Evolutionary conservation across 2,888 invertebrate species (phyloP).

Genomic region (Cyaniris semiargus): DNA sequence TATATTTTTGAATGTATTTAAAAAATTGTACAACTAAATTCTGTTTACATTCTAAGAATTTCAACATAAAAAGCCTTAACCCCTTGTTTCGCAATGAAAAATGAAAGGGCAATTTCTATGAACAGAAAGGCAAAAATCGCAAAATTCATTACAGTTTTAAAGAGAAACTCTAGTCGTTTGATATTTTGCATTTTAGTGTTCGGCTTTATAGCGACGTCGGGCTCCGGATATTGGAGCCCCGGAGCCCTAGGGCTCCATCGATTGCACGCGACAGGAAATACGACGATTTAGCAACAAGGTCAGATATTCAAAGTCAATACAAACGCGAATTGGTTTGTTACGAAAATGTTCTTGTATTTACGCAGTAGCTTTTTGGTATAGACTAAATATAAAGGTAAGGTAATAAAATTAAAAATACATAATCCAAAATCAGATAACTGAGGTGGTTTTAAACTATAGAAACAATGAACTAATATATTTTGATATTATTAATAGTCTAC

Average conservation of each 20-base stretch:
- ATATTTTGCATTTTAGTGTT: constrained; percentile 4
- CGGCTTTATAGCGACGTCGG: constrained; percentile 1
- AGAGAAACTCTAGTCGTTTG: background rate
- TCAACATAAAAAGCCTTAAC: no score
- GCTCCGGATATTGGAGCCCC: constrained; percentile 19
- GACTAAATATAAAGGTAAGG: background rate
- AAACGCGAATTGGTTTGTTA: background rate
- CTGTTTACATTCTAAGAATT: background rate
- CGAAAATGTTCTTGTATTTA: background rate
- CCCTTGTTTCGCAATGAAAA: background rate
- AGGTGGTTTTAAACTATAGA: no score
- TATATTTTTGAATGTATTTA: no score
- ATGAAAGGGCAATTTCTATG: background rate
- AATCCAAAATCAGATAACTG: background rate
- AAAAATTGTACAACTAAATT: no score
- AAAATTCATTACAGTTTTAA: background rate
- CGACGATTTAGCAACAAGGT: constrained; percentile 22
- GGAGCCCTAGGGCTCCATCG: constrained; percentile 13
- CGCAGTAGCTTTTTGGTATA: background rate
- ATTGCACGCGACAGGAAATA: constrained; percentile 28
- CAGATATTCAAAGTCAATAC: constrained; percentile 20
- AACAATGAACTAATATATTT: no score
- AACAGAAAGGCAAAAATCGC: background rate
- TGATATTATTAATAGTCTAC: no score
- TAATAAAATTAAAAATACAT: background rate